A percentile compares a stretch with the other conserved stretches of the same genome.
phyloP scores from a whole-genome alignment of 2,888 invertebrate genomes.

The Heliconius charithonia region DNA sequence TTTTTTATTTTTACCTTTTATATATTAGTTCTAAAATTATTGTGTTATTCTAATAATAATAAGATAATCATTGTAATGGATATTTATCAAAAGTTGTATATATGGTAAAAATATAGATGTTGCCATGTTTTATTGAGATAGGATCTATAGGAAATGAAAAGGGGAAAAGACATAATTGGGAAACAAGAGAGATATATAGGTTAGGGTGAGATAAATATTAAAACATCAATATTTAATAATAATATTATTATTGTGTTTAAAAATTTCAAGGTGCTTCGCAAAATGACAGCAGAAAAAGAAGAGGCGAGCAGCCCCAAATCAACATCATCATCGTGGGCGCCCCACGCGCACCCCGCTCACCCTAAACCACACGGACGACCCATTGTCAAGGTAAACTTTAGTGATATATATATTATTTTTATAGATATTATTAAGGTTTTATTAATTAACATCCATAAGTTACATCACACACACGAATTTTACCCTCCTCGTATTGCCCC shows the following conservation, averaged over 20 bases:
- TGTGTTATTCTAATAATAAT: background rate
- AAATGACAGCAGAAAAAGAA: conserved; percentile 96
- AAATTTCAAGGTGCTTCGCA: conserved; percentile 87
- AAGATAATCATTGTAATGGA: background rate
- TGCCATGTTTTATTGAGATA: no score
- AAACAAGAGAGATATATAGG: no score
- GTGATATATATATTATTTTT: background rate
- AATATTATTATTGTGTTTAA: background rate
- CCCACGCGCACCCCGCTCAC: conserved; percentile 41
- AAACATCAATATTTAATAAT: background rate
- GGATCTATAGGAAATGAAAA: no score
- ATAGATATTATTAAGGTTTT: no score
- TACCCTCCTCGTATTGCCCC: no score
- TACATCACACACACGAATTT: no score
- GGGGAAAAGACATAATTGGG: no score
- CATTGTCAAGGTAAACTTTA: conserved; percentile 74
- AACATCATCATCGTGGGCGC: conserved; percentile 66
- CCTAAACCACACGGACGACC: conserved; percentile 80
- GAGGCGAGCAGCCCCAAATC: conserved; percentile 78
- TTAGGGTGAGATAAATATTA: background rate
- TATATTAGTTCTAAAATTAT: no score
- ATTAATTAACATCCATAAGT: no score
- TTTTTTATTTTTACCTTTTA: background rate
- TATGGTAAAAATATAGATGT: no score
- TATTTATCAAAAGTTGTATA: background rate